These are phyloP conservation scores for Drosophila biarmipes DNA, from an alignment of 1,140 invertebrate species.

Conservation along the genomic window DNA sequence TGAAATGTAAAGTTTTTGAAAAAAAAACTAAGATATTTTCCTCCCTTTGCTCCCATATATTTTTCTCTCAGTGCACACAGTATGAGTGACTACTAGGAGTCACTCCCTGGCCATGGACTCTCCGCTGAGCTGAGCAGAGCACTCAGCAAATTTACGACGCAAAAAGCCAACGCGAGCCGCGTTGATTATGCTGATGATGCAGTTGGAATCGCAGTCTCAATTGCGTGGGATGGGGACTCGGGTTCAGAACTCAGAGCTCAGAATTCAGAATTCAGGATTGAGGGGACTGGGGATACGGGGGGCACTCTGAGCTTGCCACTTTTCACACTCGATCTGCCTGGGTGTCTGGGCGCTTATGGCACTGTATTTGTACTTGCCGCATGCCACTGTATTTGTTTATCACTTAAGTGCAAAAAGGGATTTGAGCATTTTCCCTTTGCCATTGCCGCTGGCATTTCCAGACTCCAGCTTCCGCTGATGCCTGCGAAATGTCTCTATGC, in stretches of 20 bases:
- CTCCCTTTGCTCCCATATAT: too few relatives aligned
- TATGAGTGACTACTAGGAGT: slow-evolving; percentile 39
- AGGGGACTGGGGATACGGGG: slow-evolving; percentile 5
- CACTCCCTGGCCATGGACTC: slow-evolving; percentile 28
- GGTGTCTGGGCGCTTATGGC: slow-evolving; percentile 45
- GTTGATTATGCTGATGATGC: slow-evolving; percentile 83
- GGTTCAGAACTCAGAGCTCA: neutral
- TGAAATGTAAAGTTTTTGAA: too few relatives aligned
- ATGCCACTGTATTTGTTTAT: slow-evolving; percentile 81
- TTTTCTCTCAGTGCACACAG: slow-evolving; percentile 22
- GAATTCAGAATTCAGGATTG: slow-evolving; percentile 2
- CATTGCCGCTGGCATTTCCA: slow-evolving; percentile 34
- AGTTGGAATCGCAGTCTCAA: slow-evolving; percentile 49
- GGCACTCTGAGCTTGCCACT: slow-evolving; percentile 65
- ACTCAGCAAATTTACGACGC: slow-evolving; percentile 80
- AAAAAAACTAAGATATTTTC: too few relatives aligned
- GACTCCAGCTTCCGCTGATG: slow-evolving; percentile 47
- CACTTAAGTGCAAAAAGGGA: slow-evolving; percentile 83
- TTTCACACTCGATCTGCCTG: slow-evolving; percentile 77
- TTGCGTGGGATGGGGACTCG: slow-evolving; percentile 18
- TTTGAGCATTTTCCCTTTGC: slow-evolving; percentile 55
- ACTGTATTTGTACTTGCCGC: slow-evolving; percentile 58
- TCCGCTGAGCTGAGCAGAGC: slow-evolving; percentile 53
- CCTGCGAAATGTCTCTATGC: slow-evolving; percentile 41
- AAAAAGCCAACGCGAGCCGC: slow-evolving; percentile 78